phyloP scores from a whole-genome alignment of 1,140 invertebrate species.

The Anadara kagoshimensis region DNA sequence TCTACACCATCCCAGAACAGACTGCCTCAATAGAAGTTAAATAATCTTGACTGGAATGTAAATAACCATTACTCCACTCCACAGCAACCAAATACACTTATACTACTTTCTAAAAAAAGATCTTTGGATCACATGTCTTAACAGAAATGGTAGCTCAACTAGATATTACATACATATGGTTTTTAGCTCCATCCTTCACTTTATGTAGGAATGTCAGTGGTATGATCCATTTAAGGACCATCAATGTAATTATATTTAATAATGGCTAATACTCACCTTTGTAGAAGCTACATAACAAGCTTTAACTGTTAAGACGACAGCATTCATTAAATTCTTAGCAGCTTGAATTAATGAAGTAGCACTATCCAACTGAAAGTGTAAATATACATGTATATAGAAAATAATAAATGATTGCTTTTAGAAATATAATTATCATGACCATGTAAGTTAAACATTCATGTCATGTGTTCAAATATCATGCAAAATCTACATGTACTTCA shows the following conservation, averaged over 20 bases:
- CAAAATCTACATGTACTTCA: too few relatives aligned
- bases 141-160: too few relatives aligned
- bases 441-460: too few relatives aligned
- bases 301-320: slow-evolving; percentile 98
- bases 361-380: slow-evolving; percentile 92
- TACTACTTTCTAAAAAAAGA: not conserved
- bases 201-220: not conserved
- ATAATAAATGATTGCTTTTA: too few relatives aligned
- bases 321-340: slow-evolving; percentile 99
- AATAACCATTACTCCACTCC: too few relatives aligned
- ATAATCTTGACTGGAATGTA: too few relatives aligned
- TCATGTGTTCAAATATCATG: too few relatives aligned
- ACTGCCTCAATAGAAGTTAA: too few relatives aligned
- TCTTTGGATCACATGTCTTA: not conserved
- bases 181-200: not conserved
- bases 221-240: too few relatives aligned
- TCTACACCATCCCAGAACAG: too few relatives aligned
- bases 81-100: not conserved
- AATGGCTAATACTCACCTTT: slow-evolving; percentile 77
- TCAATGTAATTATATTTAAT: too few relatives aligned
- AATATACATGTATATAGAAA: not conserved
- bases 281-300: slow-evolving; percentile 99
- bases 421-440: too few relatives aligned
- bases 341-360: slow-evolving; percentile 99
- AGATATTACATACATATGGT: not conserved